Conservation (phyloP, 2,113 vertebrate species). For the Picathartes gymnocephalus region DNA sequence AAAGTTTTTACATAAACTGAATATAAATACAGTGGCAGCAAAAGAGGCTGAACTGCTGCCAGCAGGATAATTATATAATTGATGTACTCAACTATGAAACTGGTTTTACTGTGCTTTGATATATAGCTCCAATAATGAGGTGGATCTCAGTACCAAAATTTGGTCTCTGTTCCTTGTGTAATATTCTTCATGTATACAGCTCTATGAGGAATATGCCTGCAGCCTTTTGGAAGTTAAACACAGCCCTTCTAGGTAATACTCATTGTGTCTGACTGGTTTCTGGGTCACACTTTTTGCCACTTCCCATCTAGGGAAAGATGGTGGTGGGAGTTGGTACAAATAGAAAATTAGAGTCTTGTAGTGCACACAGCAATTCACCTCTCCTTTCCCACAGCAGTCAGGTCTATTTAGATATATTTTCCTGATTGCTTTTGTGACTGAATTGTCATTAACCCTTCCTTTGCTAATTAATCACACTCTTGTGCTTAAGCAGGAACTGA, state of each 20-base stretch:
- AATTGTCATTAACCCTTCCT: background rate
- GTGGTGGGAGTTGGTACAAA: background rate
- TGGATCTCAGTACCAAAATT: background rate
- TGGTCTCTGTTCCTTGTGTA: background rate
- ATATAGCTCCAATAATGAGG: slow-evolving; percentile 3
- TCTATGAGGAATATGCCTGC: background rate
- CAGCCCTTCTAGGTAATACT: background rate
- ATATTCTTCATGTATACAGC: background rate
- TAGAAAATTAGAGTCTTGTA: background rate
- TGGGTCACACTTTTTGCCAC: background rate
- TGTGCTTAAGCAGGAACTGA: background rate
- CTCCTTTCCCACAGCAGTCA: background rate
- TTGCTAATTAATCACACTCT: background rate
- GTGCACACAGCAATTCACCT: background rate
- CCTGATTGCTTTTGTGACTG: background rate
- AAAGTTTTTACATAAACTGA: background rate
- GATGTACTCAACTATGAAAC: background rate
- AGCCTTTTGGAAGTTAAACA: background rate
- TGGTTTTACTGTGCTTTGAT: slow-evolving; percentile 19
- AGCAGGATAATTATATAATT: slow-evolving; percentile 35
- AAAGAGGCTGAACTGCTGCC: background rate
- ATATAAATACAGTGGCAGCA: slow-evolving; percentile 18
- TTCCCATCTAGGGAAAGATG: background rate
- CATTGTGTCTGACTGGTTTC: background rate
- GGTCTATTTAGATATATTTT: background rate